These are phyloP conservation scores for Ceyx melanurus DNA, from an alignment of 2,113 vertebrate genomes.

Conservation along the genomic window DNA sequence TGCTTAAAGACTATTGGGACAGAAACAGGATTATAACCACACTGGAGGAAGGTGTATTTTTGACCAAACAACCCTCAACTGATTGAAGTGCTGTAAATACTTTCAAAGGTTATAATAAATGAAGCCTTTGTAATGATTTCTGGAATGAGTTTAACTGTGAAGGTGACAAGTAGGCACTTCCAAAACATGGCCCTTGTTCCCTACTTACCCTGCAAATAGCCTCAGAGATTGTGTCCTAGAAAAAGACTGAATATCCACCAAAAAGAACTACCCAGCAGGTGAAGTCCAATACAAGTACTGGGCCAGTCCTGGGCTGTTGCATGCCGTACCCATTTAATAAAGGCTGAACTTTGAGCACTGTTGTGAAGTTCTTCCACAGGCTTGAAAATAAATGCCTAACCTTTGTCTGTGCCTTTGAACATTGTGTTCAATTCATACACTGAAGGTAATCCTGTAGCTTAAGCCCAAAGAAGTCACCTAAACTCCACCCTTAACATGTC, in stretches of 20 bases:
- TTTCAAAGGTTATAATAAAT: not conserved
- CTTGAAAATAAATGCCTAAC: not conserved
- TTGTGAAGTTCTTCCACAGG: not conserved
- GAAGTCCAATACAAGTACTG: not conserved
- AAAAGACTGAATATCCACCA: not conserved
- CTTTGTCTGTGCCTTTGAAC: not conserved
- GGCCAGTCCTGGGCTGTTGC: not conserved
- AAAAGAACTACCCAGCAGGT: not conserved
- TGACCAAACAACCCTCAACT: too few relatives aligned
- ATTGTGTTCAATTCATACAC: fast-evolving
- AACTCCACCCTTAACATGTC: constrained; percentile 3
- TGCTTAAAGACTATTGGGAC: not conserved
- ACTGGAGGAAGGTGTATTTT: too few relatives aligned
- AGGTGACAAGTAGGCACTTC: not conserved
- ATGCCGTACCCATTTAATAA: not conserved
- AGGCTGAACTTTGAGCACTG: not conserved
- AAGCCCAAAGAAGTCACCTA: not conserved
- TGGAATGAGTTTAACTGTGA: not conserved
- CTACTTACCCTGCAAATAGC: not conserved
- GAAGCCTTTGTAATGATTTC: not conserved
- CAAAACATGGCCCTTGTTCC: not conserved
- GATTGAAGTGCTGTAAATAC: not conserved
- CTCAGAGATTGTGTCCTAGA: not conserved
- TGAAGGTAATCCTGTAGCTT: not conserved
- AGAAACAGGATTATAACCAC: not conserved